A percentile compares a stretch with the other conserved stretches of the same genome.
Conservation (phyloP, 2,797 vertebrate species). For the Hemitrygon akajei region DNA sequence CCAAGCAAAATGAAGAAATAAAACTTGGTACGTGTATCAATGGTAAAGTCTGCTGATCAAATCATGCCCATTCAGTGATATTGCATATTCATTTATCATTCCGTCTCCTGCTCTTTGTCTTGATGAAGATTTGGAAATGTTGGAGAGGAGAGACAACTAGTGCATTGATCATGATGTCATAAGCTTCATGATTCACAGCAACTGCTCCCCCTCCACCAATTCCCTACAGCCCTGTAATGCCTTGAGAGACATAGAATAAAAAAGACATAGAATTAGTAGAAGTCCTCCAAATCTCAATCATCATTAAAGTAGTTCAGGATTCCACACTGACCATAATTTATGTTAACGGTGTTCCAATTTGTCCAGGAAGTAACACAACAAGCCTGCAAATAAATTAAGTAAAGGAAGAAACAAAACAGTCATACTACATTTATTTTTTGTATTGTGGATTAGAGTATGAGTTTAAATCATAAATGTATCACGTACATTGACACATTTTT, state of each 20-base stretch:
- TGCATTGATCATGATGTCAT: neutral
- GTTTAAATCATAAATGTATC: neutral
- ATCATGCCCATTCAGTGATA: neutral
- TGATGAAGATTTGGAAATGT: neutral
- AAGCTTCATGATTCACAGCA: neutral
- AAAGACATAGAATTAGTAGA: neutral
- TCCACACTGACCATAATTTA: neutral
- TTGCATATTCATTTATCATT: conserved; percentile 32
- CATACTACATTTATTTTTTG: neutral
- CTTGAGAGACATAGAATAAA: neutral
- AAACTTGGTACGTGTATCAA: conserved; percentile 64
- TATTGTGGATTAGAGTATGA: neutral
- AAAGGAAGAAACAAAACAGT: neutral
- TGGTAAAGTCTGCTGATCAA: neutral
- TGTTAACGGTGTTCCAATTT: neutral
- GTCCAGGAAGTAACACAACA: neutral
- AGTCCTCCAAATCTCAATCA: neutral
- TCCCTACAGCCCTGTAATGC: neutral
- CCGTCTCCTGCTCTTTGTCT: neutral
- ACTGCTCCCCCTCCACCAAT: too few species aligned
- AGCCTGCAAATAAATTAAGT: neutral
- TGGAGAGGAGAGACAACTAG: neutral
- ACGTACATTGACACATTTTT: neutral
- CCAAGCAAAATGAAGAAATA: conserved; percentile 66
- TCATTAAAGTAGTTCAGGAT: neutral